These are phyloP conservation scores for Eptesicus fuscus DNA, from an alignment of 2,113 vertebrate species.

Conservation along the genomic window DNA sequence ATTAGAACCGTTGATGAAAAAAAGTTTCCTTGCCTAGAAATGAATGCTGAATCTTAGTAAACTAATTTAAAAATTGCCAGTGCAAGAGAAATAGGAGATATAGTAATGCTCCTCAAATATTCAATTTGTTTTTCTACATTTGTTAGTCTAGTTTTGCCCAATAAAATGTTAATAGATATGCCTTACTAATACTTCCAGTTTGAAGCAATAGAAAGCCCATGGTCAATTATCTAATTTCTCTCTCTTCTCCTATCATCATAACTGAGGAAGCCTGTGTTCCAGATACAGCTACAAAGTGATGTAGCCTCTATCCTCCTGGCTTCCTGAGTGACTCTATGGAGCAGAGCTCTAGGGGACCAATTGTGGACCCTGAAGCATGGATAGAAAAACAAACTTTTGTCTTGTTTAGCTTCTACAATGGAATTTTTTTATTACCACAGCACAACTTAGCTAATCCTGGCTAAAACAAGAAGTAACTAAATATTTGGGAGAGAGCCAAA, in stretches of 20 bases:
- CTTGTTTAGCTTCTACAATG: not conserved
- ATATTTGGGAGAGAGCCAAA: not conserved
- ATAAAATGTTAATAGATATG: not conserved
- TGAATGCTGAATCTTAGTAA: constrained; percentile 19
- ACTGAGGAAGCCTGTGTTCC: not conserved
- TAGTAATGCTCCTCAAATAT: not conserved
- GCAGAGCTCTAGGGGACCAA: not conserved
- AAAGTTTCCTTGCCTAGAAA: not conserved
- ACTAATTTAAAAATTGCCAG: not conserved
- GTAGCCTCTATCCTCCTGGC: not conserved
- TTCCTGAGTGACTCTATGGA: not conserved
- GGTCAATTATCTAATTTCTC: not conserved
- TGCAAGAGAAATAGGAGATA: not conserved
- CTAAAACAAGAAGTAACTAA: not conserved
- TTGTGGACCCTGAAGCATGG: not conserved
- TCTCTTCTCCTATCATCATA: not conserved
- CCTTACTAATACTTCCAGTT: not conserved
- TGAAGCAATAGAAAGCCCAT: not conserved
- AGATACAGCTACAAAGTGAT: not conserved
- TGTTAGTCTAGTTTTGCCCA: not conserved
- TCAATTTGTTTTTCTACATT: not conserved
- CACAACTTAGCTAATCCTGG: not conserved
- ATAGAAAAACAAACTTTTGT: not conserved
- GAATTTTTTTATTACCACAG: not conserved
- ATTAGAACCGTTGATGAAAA: not conserved